Evolutionary conservation across 2,797 vertebrate species (phyloP).

Genomic region (Novumbra hubbsi): DNA sequence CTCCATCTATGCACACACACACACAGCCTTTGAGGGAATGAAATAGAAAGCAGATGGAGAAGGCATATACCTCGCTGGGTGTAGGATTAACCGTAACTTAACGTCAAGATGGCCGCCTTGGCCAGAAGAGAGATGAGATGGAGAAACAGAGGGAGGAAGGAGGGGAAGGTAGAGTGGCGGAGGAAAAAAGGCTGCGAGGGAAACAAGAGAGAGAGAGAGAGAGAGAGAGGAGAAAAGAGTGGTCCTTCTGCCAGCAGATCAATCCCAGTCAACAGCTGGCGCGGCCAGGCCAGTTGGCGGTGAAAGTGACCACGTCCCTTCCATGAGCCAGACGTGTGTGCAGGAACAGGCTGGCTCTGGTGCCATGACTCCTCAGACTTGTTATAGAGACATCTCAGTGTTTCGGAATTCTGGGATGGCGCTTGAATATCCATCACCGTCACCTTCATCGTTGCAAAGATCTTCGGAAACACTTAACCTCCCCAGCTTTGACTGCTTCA

Average conservation of each 20-base stretch:
- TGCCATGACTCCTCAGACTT: slow-evolving; percentile 57
- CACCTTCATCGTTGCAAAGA: slow-evolving; percentile 37
- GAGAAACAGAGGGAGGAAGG: slow-evolving; percentile 33
- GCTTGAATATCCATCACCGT: slow-evolving; percentile 53
- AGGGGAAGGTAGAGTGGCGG: slow-evolving; percentile 11
- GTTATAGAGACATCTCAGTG: not conserved
- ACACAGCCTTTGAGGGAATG: slow-evolving; percentile 65
- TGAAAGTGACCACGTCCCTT: slow-evolving; percentile 43
- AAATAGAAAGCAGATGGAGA: slow-evolving; percentile 84
- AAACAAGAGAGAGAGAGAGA: slow-evolving; percentile 21
- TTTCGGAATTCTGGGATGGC: not conserved
- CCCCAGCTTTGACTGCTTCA: slow-evolving; percentile 70
- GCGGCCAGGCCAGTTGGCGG: slow-evolving; percentile 34
- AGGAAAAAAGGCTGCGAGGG: slow-evolving; percentile 2
- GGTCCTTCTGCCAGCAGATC: slow-evolving; percentile 63
- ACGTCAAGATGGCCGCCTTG: slow-evolving; percentile 62
- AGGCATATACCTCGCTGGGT: slow-evolving; percentile 62
- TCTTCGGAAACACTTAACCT: slow-evolving; percentile 69
- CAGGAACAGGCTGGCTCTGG: slow-evolving; percentile 46
- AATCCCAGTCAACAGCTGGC: slow-evolving; percentile 72
- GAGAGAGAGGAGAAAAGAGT: slow-evolving; percentile 51
- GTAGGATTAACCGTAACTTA: slow-evolving; percentile 72
- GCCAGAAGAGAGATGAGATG: slow-evolving; percentile 30
- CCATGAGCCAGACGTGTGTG: slow-evolving; percentile 44
- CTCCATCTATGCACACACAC: slow-evolving; percentile 64